Evolutionary conservation across 64 coral and sea anemone genomes (phyloP), one percentile per base, ranked within the genome.

Genomic region (Stichodactyla helianthus): DNA sequence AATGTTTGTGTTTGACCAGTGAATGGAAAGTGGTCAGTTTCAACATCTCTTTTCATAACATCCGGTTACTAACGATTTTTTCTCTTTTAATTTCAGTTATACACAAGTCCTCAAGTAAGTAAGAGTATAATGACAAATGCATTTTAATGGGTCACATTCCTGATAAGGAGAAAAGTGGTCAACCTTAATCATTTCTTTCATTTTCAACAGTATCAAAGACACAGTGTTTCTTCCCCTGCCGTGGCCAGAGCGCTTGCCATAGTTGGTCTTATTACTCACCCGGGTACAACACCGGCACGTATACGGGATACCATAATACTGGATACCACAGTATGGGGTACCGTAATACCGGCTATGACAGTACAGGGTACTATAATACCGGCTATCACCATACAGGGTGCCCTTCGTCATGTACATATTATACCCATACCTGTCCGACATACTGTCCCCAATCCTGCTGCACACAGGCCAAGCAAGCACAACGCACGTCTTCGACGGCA

Each of bases 141-240:
- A 44, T 62, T 62, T 15, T 5, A 18, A 62, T 5, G 19, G 14
- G 14, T 62, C 59, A 62, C 4, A 17, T 15, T 5, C 5, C 0
- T 62, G 59, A 14, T 17, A 18, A 17, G 14, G 59, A 11, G 19
- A 62, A 31, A 6, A 22, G 74, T 77, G 12, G 26, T 6, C n/a
- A 77, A 77, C 7, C 4, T 5, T 6, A 27, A 77, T 77, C 22
- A n/a, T 77, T 77, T 11, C 22, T 65, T 65, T 65, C 20, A 7
- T 65, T 79, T 79, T 77, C 23, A 0, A 25, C 5, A 81, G 78
- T 52, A 51, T 18, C 78, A 81, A 81, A 22, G 0, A 81, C 51
- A n/a, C 78, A 81, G 50, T 81, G 78, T 22, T 81, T 54, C 35
- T 81, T 81, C 78, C 78, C 78, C 52, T 81, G 78, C 15, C 35